Evolutionary conservation across 2,113 vertebrate species (phyloP).

Genomic region (Vidua macroura): DNA sequence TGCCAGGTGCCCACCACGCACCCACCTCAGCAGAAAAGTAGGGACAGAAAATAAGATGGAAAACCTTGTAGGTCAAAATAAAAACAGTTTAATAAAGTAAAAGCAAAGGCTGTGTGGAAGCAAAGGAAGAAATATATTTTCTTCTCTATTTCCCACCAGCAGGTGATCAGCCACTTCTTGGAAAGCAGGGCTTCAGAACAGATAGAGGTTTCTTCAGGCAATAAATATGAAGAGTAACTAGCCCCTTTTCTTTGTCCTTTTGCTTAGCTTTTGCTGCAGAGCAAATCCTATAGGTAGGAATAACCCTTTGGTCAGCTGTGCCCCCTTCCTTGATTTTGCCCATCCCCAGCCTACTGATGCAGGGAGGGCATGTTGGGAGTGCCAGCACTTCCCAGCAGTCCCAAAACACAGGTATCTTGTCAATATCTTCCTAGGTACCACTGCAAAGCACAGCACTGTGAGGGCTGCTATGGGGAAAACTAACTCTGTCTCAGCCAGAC

Average conservation of each 20-base stretch:
- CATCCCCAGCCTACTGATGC: too few species aligned
- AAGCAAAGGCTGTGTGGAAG: background rate
- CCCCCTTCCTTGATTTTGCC: background rate
- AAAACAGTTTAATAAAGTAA: background rate
- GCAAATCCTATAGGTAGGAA: background rate
- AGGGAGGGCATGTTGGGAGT: too few species aligned
- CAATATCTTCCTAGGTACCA: too few species aligned
- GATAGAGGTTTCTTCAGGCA: background rate
- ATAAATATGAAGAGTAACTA: background rate
- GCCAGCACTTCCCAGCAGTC: background rate
- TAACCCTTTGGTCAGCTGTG: background rate
- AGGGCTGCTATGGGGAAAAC: background rate
- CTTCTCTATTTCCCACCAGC: background rate
- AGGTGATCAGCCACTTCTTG: background rate
- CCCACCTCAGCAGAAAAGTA: background rate
- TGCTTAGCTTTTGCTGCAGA: background rate
- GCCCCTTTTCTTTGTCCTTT: background rate
- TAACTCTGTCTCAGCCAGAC: background rate
- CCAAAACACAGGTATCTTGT: background rate
- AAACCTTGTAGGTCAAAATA: background rate
- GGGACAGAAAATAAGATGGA: background rate
- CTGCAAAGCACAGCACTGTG: background rate
- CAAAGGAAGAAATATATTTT: background rate
- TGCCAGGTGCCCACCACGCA: too few species aligned
- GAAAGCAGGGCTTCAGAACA: fast-evolving